phyloP scores from a whole-genome alignment of 2,888 invertebrate genomes.

The Macaria liturata region DNA sequence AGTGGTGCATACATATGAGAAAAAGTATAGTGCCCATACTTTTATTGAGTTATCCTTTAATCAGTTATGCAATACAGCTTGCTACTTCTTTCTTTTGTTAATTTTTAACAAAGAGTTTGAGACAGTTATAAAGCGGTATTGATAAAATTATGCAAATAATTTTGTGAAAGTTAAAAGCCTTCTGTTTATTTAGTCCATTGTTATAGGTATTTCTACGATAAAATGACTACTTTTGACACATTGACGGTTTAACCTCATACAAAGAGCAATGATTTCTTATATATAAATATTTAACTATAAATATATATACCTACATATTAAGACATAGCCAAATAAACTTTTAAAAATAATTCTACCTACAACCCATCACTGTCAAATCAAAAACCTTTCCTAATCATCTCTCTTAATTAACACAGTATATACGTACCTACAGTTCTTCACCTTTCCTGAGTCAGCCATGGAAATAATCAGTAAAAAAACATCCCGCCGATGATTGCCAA shows the following conservation, averaged over 20 bases:
- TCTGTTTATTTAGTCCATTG: not conserved
- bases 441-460: constrained; percentile 19
- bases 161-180: constrained; percentile 19
- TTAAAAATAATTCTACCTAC: too few relatives aligned
- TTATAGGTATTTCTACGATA: too few relatives aligned
- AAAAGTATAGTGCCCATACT: too few relatives aligned
- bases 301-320: too few relatives aligned
- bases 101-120: constrained; percentile 48
- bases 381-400: not conserved
- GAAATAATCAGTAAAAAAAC: constrained; percentile 30
- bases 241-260: too few relatives aligned
- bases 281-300: too few relatives aligned
- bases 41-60: constrained; percentile 60
- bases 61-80: constrained; percentile 64
- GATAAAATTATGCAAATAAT: constrained; percentile 31
- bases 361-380: too few relatives aligned
- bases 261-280: too few relatives aligned
- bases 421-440: not conserved
- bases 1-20: too few relatives aligned
- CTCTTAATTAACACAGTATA: constrained; percentile 8
- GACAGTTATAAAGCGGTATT: constrained; percentile 37
- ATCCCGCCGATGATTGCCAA: constrained; percentile 27
- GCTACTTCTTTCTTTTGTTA: constrained; percentile 65
- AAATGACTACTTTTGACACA: too few relatives aligned
- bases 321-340: too few relatives aligned